Evolutionary conservation across 2,888 invertebrate genomes (phyloP), one percentile per base, ranked within the genome.

Genomic region (Taphrorychus bicolor): DNA sequence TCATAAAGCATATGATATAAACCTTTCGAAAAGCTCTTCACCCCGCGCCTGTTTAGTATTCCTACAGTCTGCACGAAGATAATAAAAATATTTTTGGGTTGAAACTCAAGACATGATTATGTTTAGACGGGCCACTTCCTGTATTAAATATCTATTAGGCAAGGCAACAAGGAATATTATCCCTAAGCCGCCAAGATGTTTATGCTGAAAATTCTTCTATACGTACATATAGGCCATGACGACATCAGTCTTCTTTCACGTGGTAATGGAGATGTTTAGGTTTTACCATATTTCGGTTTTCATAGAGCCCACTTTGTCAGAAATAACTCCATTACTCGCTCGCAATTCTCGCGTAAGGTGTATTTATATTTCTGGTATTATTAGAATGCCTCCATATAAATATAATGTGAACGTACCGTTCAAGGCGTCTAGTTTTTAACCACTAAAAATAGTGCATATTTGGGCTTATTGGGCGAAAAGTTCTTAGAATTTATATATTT

Each of bases 341-440:
- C 49, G 56, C 62, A 62, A 62, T 62, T 62, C 62, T 62, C 42
- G 48, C 45, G 56, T 62, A 49, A 49, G 51, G n/a, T 11, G 62
- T 62, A 62, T 62, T 62, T 62, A 54, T 62, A 62, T 62, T 62
- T 62, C 42, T 45, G 62, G 45, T 62, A 62, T 62, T 56, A 62
- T 62, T 62, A 62, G 62, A 62, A 56, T 19, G 9, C 56, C 14
- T 18, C 40, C 18, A 21, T 23, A 56, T 45, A 40, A 40, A 21
- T 19, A 40, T 45, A 62, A 56, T 62, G 62, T 62, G 62, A 56
- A 62, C 19, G 62, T 21, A 56, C 62, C 42, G 32, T 21, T 45
- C 51, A 51, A 51, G 51, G 51, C 51, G 22, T n/a, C 51, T 22
- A 14, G 19, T 51, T 49, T 59, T 51, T 59, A 32, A 5, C 51